Base-by-base conservation (phyloP, 2,888 invertebrate species). In the Lasioglossum villosulum region DNA sequence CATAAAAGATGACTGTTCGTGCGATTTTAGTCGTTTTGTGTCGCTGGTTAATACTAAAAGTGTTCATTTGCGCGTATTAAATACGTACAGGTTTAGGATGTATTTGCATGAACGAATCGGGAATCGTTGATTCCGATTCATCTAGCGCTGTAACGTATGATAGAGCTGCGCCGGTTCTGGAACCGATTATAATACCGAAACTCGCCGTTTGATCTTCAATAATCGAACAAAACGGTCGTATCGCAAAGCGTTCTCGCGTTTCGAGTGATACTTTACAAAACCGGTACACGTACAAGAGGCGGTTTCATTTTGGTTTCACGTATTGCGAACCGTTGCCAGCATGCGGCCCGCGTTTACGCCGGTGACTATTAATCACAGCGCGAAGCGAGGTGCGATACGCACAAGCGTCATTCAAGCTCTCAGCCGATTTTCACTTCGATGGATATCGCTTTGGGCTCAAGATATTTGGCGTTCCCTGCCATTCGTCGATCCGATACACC, bases 391-490 rank as follows among this genome's bases (percentile, higher is more conserved):
- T 48, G 82, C 56, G 84, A 83, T 88, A 88, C 88, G 88, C 84
- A 82, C 80, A 79, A 71, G 68, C 84, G 86, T 83, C 86, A 83
- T 88, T 88, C 88, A 79, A 78, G 66, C 86, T 88, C 88, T 88
- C 88, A 80, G 30, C 82, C 80, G 88, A 89, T 89, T 89, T 86
- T 88, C 88, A 82, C 88, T 79, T 76, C 70, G 86, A 84, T 88
- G 88, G 75, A 80, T 88, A 88, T 88, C 88, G 80, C 78, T 63
- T 52, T 70, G 68, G 77, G 68, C 52, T 70, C 52, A 52, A 70
- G 77, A 23, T 73, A 77, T 82, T 82, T 74, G 75, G 34, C 68
- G 63, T 75, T 80, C 73, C 78, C 73, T 82, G 83, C 83, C 78
- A 27, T 83, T 80, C 70, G 23, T 30, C 74, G 45, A 80, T 45